Conservation (phyloP, 2,888 invertebrate species). For the Chouioia cunea region DNA sequence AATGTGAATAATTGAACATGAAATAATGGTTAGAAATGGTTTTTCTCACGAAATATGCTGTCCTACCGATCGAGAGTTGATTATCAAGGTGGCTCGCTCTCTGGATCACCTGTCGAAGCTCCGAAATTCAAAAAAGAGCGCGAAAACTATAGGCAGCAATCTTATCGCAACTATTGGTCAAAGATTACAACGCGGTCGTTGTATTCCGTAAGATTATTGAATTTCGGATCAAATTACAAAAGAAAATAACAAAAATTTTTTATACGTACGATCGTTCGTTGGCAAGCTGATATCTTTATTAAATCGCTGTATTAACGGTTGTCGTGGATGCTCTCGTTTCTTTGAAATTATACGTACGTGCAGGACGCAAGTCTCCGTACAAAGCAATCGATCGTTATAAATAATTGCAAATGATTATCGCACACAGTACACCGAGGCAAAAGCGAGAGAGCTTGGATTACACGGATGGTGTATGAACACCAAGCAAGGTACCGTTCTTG, state of each 20-base stretch:
- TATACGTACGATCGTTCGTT: too few relatives aligned
- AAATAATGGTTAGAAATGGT: background rate
- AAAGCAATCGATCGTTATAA: background rate
- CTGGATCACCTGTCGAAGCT: background rate
- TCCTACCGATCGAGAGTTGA: constrained; percentile 16
- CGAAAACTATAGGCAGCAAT: background rate
- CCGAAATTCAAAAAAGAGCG: constrained; percentile 1
- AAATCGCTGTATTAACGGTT: too few relatives aligned
- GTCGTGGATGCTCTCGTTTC: too few relatives aligned
- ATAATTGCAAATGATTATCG: constrained; percentile 9
- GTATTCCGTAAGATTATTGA: too few relatives aligned
- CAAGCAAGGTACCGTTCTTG: constrained; percentile 76
- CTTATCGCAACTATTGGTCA: too few relatives aligned
- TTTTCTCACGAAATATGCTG: background rate
- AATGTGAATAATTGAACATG: background rate
- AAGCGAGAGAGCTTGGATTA: constrained; percentile 75
- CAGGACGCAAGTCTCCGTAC: too few relatives aligned
- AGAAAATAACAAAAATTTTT: too few relatives aligned
- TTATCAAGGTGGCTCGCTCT: constrained; percentile 19
- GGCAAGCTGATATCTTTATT: too few relatives aligned
- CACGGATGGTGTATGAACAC: constrained; percentile 84
- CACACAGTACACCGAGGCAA: constrained; percentile 75
- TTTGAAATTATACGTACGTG: too few relatives aligned
- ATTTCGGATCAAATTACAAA: too few relatives aligned
- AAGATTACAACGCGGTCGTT: too few relatives aligned